These are phyloP conservation scores for Malacoraja senta DNA, from an alignment of 2,797 vertebrate species.

Conservation along the genomic window DNA sequence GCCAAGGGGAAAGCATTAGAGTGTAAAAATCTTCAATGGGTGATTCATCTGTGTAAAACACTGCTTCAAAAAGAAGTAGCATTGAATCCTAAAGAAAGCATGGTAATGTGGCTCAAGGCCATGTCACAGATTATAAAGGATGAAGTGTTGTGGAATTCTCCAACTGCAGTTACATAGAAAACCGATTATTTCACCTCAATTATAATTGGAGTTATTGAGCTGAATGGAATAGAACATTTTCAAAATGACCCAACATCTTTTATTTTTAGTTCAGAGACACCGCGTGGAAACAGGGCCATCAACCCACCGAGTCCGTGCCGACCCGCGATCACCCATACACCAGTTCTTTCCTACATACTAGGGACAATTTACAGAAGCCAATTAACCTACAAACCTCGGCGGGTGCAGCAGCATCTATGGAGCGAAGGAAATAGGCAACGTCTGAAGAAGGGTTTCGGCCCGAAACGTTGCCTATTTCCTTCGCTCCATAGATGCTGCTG, in stretches of 20 bases:
- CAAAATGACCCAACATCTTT: not conserved
- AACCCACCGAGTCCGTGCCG: too few relatives aligned
- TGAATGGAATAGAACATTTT: not conserved
- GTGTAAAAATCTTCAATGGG: not conserved
- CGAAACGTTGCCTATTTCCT: too few relatives aligned
- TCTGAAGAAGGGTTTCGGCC: too few relatives aligned
- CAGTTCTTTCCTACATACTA: too few relatives aligned
- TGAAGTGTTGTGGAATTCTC: not conserved
- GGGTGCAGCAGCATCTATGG: too few relatives aligned
- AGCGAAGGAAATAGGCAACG: too few relatives aligned
- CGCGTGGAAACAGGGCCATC: too few relatives aligned
- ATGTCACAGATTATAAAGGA: not conserved
- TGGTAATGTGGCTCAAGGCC: not conserved
- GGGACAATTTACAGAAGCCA: too few relatives aligned
- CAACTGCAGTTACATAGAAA: not conserved
- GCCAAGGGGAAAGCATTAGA: not conserved
- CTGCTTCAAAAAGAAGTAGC: not conserved
- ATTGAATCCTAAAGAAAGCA: not conserved
- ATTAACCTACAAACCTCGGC: too few relatives aligned
- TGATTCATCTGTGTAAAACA: not conserved
- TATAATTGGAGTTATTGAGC: not conserved
- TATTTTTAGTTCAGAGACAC: too few relatives aligned
- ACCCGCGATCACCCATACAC: too few relatives aligned
- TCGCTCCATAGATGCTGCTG: too few relatives aligned
- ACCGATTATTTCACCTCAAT: not conserved